These are phyloP conservation scores for Bryconaethiops microstoma DNA, from an alignment of 2,797 vertebrate genomes.

Conservation along the genomic window DNA sequence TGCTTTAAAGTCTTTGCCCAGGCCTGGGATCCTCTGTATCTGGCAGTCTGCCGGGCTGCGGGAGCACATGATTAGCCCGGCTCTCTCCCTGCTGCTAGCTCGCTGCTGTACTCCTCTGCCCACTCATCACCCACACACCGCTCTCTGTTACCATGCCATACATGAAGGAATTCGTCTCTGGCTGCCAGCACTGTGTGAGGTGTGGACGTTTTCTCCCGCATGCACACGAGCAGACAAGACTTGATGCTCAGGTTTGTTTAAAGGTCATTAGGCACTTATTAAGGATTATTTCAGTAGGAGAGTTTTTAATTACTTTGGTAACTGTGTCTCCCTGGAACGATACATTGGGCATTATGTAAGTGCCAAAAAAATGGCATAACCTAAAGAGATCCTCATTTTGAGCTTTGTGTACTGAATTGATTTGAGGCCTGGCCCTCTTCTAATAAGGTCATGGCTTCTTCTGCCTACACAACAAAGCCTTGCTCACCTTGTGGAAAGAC, in stretches of 20 bases:
- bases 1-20: constrained; percentile 53
- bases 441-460: neutral
- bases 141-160: constrained; percentile 58
- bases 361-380: neutral
- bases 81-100: constrained; percentile 41
- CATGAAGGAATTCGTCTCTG: constrained; percentile 51
- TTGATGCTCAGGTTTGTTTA: constrained; percentile 17
- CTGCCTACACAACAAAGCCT: neutral
- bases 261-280: constrained; percentile 1
- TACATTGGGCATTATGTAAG: neutral
- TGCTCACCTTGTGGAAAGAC: neutral
- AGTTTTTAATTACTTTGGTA: neutral
- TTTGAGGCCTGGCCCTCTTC: neutral
- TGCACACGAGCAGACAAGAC: constrained; percentile 19
- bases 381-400: neutral
- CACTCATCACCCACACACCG: constrained; percentile 52
- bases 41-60: constrained; percentile 54
- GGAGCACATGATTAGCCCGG: constrained; percentile 44
- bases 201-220: constrained; percentile 38
- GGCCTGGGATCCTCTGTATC: constrained; percentile 48
- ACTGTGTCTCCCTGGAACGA: neutral
- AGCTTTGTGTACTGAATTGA: neutral
- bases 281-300: neutral
- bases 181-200: constrained; percentile 42
- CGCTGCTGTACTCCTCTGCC: constrained; percentile 47